Evolutionary conservation across 2,113 vertebrate species (phyloP), one percentile per base, ranked within the genome.

Genomic region (Chloropsis hardwickii): DNA sequence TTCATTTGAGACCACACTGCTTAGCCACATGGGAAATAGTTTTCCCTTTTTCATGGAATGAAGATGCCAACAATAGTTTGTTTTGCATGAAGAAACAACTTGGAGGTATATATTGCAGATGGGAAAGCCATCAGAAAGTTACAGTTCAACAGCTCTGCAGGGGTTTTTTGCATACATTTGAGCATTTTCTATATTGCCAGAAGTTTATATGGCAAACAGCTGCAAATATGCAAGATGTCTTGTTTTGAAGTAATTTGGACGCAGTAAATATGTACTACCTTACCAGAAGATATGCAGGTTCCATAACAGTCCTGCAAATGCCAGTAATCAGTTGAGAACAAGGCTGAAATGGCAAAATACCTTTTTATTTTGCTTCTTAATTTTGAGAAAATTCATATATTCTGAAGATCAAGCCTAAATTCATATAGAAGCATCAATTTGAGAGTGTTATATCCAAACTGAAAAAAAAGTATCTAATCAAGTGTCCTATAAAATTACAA

Each of bases 1-100:
- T 96, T 97, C 58, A 95, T 96, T 95, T 95, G 64, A 86, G 80
- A 92, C 71, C 79, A 74, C 57, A 27, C 58, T 74, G n/a, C 92
- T 94, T 81, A 92, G 60, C 60, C 83, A 65, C 77, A 73, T 17
- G 69, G 81, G 81, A 94, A 91, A 81, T 33, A 90, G 37, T 78
- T 95, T 86, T 72, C 57, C 53, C n/a, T 92, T 84, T 69, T 91
- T n/a, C 44, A 37, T 79, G 20, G 25, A 90, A 86, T 24, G 42
- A 86, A 72, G 65, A 94, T 81, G 76, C 69, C 80, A 91, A 56
- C n/a, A 51, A 33, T 66, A 9, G 5, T 28, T 81, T 79, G 62
- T 88, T 85, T 77, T 81, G 37, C n/a, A 53, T 40, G 2, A 5
- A 84, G 83, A 66, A 91, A 81, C 29, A 72, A 65, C 33, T 91